Base-by-base conservation (phyloP, 1,140 invertebrate genomes). In the Thaumatotibia leucotreta region DNA sequence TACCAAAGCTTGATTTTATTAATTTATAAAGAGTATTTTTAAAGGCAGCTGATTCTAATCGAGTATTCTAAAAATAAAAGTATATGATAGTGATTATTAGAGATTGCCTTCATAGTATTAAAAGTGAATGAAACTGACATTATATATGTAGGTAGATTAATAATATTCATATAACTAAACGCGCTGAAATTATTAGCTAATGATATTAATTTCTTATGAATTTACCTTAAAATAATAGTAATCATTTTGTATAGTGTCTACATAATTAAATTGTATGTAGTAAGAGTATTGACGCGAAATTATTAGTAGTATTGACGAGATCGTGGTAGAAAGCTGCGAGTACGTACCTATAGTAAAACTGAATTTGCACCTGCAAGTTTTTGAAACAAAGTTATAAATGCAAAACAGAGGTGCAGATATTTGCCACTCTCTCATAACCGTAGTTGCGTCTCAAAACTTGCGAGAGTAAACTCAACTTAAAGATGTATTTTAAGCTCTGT, bases 81-180 rank as follows among this genome's bases (percentile, higher is more conserved):
- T 23, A 24, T 24, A 24, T 22, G 17, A 50, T 54, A 50, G 49
- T 23, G 22, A 22, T 50, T 50, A 54, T 54, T 54, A 54, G 50
- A 27, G 50, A 54, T 54, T 27, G 50, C 50, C 50, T 54, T 54
- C n/a, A 54, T 54, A 52, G 49, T 52, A 52, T 54, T 54, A 24
- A 54, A 10, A 24, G 2, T 24, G 10, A 54, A 11, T 54, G 11
- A 54, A 49, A 49, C 10, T 14, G 4, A 45, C 17, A 11, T n/a
- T 27, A 10, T n/a, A 10, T n/a, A 11, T 54, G 8, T 54, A 54
- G 50, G 10, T 27, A 54, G 23, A 54, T 6, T 54, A 27, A 27
- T 54, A 9, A 54, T 54, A 20, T 54, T 54, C 9, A 24, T 52
- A 50, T 50, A 9, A 32, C 10, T 50, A 50, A 20, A 23, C 49